These are phyloP conservation scores for Allygus modestus DNA, from an alignment of 2,888 invertebrate genomes.

Conservation along the genomic window DNA sequence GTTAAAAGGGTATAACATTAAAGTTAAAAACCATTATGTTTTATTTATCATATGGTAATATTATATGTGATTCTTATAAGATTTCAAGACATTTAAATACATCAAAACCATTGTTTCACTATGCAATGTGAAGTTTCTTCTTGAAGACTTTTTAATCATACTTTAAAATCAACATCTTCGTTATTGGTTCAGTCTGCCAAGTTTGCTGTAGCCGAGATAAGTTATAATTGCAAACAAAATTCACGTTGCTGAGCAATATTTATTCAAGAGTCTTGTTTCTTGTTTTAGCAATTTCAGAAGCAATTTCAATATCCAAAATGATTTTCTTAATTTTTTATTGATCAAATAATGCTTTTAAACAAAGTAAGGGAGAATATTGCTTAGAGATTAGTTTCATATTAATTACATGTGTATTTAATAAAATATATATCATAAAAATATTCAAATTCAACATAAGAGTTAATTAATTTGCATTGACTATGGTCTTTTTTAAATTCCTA, in stretches of 20 bases:
- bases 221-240: constrained; percentile 45
- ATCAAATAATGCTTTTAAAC: not conserved
- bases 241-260: constrained; percentile 40
- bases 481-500: no score
- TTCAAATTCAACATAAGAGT: no score
- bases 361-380: no score
- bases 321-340: not conserved
- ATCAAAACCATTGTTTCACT: not conserved
- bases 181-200: constrained; percentile 25
- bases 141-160: constrained; percentile 31
- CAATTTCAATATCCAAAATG: not conserved
- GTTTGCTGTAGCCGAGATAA: constrained; percentile 15
- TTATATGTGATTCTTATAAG: no score
- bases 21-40: no score
- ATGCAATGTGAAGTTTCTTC: not conserved
- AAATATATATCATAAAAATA: no score
- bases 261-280: constrained; percentile 23
- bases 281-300: constrained; percentile 23
- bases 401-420: no score
- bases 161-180: constrained; percentile 3
- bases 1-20: no score
- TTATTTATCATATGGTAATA: no score
- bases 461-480: no score
- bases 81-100: no score
- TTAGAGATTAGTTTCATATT: no score